Conservation (phyloP, 2,888 invertebrate genomes). For the Volucella bombylans region DNA sequence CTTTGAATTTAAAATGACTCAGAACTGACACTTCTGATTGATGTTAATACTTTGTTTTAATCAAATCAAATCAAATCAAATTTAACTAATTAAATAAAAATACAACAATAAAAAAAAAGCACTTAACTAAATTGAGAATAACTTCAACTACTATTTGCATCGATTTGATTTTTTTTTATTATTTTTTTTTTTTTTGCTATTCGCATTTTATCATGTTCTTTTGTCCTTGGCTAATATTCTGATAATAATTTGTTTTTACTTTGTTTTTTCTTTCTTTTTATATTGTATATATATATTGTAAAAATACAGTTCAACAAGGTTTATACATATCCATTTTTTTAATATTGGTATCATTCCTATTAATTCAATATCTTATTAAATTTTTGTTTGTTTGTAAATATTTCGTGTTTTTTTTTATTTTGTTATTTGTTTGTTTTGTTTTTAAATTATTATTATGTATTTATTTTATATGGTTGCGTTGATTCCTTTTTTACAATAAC, state of each 20-base stretch:
- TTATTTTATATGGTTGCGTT: constrained; percentile 52
- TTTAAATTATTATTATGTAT: constrained; percentile 63
- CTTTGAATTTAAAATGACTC: constrained; percentile 15
- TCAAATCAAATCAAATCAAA: constrained; percentile 8
- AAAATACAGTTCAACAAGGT: constrained; percentile 73
- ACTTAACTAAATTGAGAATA: constrained; percentile 42
- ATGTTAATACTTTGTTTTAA: constrained; percentile 28
- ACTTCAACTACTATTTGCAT: constrained; percentile 50
- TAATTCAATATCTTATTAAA: constrained; percentile 69
- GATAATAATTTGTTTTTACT: constrained; percentile 31
- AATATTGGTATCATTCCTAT: constrained; percentile 65
- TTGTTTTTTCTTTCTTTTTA: constrained; percentile 41
- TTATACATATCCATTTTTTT: constrained; percentile 67
- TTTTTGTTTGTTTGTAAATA: constrained; percentile 69
- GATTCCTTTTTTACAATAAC: constrained; percentile 68
- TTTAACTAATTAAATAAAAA: constrained; percentile 47
- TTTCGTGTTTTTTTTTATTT: constrained; percentile 43
- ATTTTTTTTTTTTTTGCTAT: not conserved
- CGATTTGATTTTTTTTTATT: constrained; percentile 11
- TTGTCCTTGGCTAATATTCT: constrained; percentile 55
- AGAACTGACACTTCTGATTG: constrained; percentile 40
- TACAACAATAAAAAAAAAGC: constrained; percentile 22
- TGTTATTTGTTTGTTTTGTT: not conserved
- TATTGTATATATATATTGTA: constrained; percentile 68
- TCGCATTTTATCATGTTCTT: constrained; percentile 43